phyloP scores from a whole-genome alignment of 2,113 vertebrate genomes.

The Uria lomvia region DNA sequence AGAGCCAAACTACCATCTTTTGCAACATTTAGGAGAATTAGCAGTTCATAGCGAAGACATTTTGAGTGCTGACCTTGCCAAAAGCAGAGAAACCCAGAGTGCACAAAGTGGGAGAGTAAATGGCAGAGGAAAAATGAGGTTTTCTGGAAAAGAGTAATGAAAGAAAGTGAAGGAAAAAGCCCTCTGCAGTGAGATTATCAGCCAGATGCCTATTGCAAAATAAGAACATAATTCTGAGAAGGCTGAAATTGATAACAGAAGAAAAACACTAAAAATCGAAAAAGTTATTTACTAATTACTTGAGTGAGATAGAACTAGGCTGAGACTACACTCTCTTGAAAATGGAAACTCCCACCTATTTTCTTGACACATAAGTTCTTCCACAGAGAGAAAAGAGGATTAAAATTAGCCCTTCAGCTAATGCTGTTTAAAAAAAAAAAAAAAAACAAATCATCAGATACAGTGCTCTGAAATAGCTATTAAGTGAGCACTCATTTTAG shows the following conservation, averaged over 20 bases:
- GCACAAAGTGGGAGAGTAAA: background rate
- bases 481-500: background rate
- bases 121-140: background rate
- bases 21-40: slow-evolving; percentile 7
- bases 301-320: background rate
- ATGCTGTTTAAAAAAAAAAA: background rate
- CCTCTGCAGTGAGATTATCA: background rate
- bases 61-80: slow-evolving; percentile 24
- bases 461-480: background rate
- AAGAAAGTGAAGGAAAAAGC: background rate
- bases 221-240: background rate
- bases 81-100: background rate
- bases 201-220: background rate
- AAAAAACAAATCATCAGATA: background rate
- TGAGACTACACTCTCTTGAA: background rate
- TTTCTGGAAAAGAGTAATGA: background rate
- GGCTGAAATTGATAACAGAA: background rate
- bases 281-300: background rate
- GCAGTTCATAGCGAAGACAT: slow-evolving; percentile 29
- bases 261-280: background rate
- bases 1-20: background rate
- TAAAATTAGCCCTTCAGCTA: background rate
- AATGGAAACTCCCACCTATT: background rate
- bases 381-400: background rate
- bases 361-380: background rate